Percentiles rank a stretch among this genome's conserved stretches.
Evolutionary conservation across 1,140 invertebrate species (phyloP).

Genomic region (Mactra quadrangularis): DNA sequence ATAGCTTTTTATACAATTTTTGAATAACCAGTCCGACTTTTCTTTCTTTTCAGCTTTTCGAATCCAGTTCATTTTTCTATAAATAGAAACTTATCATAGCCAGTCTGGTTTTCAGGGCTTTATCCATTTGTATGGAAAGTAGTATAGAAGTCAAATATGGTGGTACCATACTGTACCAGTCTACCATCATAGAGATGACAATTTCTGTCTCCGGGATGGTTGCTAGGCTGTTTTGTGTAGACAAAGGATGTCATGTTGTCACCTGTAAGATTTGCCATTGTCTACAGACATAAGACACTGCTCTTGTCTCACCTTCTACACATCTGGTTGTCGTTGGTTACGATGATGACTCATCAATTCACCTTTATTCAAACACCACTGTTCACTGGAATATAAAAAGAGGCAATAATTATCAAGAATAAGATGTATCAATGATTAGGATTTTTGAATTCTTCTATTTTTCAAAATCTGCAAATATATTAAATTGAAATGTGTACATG

Average conservation of each 20-base stretch:
- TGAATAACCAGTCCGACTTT: neutral
- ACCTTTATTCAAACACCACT: conserved; percentile 19
- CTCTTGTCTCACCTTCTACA: conserved; percentile 34
- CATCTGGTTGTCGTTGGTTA: conserved; percentile 60
- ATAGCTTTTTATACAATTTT: neutral
- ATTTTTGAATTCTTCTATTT: neutral
- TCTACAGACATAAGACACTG: conserved; percentile 50
- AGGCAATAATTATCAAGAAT: neutral
- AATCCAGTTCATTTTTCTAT: too few species aligned
- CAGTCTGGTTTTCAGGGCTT: neutral
- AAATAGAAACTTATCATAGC: too few species aligned
- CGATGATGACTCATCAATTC: conserved; percentile 40
- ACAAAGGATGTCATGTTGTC: conserved; percentile 5
- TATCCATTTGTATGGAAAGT: neutral
- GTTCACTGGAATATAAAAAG: conserved; percentile 15
- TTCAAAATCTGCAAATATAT: neutral
- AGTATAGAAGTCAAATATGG: neutral
- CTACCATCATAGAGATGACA: neutral
- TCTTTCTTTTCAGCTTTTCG: neutral
- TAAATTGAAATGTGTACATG: too few species aligned
- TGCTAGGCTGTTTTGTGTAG: conserved; percentile 11
- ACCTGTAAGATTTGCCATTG: conserved; percentile 17
- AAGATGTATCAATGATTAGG: neutral
- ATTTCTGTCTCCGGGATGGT: neutral
- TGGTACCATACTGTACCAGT: neutral